Evolutionary conservation across 1,140 invertebrate genomes (phyloP).

Genomic region (Heterodera carotae): DNA sequence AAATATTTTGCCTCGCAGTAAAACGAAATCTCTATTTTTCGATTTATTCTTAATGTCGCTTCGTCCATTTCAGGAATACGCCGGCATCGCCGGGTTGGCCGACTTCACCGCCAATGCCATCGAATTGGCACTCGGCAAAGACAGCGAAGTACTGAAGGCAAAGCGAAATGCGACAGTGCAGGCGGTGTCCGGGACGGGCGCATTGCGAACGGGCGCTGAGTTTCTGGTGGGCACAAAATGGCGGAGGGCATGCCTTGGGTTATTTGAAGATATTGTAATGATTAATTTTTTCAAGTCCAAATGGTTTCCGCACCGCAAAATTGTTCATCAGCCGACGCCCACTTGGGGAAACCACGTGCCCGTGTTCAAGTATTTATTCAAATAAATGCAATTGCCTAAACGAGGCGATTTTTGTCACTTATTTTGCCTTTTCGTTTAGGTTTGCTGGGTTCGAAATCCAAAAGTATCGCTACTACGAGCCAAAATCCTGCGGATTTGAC

Average conservation of each 20-base stretch:
- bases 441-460: conserved; percentile 83
- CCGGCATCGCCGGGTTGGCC: conserved; percentile 79
- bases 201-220: conserved; percentile 85
- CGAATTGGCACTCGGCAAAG: conserved; percentile 84
- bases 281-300: too few species aligned
- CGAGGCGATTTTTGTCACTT: conserved; percentile 16
- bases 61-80: conserved; percentile 75
- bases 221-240: conserved; percentile 75
- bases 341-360: conserved; percentile 97
- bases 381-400: too few species aligned
- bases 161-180: conserved; percentile 80
- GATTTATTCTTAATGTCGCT: not conserved
- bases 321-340: conserved; percentile 87
- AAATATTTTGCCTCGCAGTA: too few species aligned
- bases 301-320: conserved; percentile 72
- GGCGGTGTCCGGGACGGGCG: conserved; percentile 93
- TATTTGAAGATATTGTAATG: conserved; percentile 40
- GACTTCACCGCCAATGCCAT: conserved; percentile 68
- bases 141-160: conserved; percentile 75
- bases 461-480: conserved; percentile 91
- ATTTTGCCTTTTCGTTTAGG: conserved; percentile 58
- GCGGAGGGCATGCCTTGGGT: too few species aligned
- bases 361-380: conserved; percentile 76
- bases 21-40: too few species aligned
- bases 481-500: conserved; percentile 91